phyloP scores from a whole-genome alignment of 2,797 vertebrate genomes.

The Eulemur mongoz region DNA sequence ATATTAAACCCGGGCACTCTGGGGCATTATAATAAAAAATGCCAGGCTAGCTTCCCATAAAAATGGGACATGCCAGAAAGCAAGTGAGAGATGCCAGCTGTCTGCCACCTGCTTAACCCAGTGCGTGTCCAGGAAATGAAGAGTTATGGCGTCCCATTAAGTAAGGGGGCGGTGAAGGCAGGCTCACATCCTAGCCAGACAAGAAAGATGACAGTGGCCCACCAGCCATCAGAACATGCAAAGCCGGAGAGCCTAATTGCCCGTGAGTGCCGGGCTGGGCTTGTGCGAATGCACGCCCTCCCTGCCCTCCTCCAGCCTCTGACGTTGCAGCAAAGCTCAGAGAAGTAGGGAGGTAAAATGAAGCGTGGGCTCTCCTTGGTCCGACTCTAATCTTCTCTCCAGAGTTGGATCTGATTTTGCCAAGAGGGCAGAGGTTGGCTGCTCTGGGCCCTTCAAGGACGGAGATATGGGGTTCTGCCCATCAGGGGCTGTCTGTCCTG shows the following conservation, averaged over 20 bases:
- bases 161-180: neutral
- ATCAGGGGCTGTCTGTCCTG: neutral
- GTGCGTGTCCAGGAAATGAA: neutral
- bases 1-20: constrained; percentile 52
- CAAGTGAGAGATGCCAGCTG: constrained; percentile 24
- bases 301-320: neutral
- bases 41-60: constrained; percentile 27
- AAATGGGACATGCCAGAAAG: constrained; percentile 52
- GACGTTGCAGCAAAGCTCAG: neutral
- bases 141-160: constrained; percentile 21
- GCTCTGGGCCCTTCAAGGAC: neutral
- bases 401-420: neutral
- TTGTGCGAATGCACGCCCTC: neutral
- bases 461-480: neutral
- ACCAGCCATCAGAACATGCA: neutral
- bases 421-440: neutral
- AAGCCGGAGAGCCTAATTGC: neutral
- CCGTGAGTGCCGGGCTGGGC: neutral
- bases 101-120: constrained; percentile 28
- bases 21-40: constrained; percentile 57
- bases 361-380: neutral
- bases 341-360: neutral
- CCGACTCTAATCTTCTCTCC: neutral
- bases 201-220: neutral
- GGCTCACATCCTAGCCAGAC: neutral